Evolutionary conservation across 1,140 invertebrate genomes (phyloP).

Genomic region (Rhyacophila brunnea): DNA sequence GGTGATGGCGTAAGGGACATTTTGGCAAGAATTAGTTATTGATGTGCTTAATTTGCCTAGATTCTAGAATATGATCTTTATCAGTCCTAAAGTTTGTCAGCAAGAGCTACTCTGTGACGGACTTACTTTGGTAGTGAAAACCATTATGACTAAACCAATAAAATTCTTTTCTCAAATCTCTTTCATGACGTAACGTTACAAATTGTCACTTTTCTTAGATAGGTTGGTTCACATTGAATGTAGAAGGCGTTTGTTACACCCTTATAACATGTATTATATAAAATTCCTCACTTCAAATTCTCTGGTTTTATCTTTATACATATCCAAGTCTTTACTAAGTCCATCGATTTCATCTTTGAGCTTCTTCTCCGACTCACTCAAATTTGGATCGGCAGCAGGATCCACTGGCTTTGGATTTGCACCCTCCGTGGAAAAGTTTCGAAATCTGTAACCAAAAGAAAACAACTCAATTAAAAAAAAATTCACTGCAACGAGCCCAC

Average conservation of each 20-base stretch:
- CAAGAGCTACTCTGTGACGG: background rate
- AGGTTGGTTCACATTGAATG: background rate
- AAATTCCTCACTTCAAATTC: slow-evolving; percentile 11
- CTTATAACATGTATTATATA: background rate
- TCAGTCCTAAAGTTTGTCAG: no score
- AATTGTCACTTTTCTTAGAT: background rate
- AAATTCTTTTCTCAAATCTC: no score
- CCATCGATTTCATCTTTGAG: slow-evolving; percentile 20
- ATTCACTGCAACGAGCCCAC: no score
- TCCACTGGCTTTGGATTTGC: background rate
- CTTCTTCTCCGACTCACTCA: slow-evolving; percentile 15
- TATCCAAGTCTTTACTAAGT: slow-evolving; percentile 19
- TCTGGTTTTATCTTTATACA: slow-evolving; percentile 20
- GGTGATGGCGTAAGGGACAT: no score
- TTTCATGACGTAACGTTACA: background rate
- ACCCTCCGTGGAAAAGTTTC: slow-evolving; percentile 3
- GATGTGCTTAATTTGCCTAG: no score
- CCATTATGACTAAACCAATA: background rate
- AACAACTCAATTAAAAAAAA: no score
- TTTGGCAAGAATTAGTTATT: no score
- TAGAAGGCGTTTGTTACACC: background rate
- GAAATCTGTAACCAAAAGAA: background rate
- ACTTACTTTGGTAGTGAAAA: background rate
- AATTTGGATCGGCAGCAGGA: background rate
- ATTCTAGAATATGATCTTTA: no score